Evolutionary conservation across 2,113 vertebrate genomes (phyloP), one percentile per base, ranked within the genome.

Genomic region (Trichechus manatus): DNA sequence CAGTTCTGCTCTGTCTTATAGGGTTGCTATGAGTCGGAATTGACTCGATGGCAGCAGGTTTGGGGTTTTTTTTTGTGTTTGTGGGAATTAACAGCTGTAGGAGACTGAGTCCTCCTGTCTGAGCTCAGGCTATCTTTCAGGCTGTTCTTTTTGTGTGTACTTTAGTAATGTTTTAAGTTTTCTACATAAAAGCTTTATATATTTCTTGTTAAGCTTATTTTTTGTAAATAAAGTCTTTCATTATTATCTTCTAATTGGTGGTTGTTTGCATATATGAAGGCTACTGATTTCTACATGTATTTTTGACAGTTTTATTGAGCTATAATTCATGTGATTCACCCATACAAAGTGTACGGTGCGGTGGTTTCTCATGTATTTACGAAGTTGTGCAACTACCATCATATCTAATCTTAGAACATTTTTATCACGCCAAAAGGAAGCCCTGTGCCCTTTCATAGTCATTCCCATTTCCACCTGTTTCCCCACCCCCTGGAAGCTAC

Each of bases 111-210:
- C 87, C 89, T 89, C 77, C 56, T 74, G n/a, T 78, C 66, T 53
- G 78, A 93, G 81, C 72, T 80, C 50, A 20, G 61, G 36, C 85
- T 78, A 84, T 77, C 53, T 79, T 59, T 61, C 87, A 56, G 53
- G 53, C 53, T 13, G 2, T 87, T 95, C n/a, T 81, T 79, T 36
- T 1, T 63, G 17, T 74, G 81, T 86, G 53, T 66, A 29, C 39
- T 92, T 97, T 50, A 44, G 44, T 53, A 89, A 56, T 19, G 20
- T 88, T 74, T 81, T 50, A 88, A 87, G 33, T 87, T 94, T 91
- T 87, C 78, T 68, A 44, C 59, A 25, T 85, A 25, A 75, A 83
- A n/a, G 11, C 94, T 87, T 20, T n/a, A 6, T 74, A 29, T 29
- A 8, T 89, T 7, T 94, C 42, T 63, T 19, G 70, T 4, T 61